Base-by-base conservation (phyloP, 2,113 vertebrate genomes). In the Eulacestoma nigropectus region DNA sequence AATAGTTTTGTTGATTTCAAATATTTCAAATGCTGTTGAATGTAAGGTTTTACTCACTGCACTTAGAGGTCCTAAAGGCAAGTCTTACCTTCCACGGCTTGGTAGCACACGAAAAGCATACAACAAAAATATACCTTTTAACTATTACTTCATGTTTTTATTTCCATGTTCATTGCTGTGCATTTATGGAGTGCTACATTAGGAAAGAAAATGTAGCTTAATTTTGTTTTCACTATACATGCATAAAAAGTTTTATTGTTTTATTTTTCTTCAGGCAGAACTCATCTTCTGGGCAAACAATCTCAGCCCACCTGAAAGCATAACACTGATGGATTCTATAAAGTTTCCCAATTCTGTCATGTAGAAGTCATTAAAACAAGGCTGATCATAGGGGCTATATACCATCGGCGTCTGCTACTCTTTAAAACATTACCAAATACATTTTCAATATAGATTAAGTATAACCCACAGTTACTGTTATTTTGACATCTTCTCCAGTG, bases 81-180 rank as follows among this genome's bases (percentile, higher is more conserved):
- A 2, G 7, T 42, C 10, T 20, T 30, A 30, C 15, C 18, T 53
- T 50, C 7, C 15, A 53, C 0, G 6, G 8, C 20, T 39, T 46
- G 13, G 18, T 50, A 91, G 3, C 14, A 74, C 9, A 69, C 25
- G 8, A 42, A 73, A 82, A 80, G 20, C 4, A 37, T 13, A 9
- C 2, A 62, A 33, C 4, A 77, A 37, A 88, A 42, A 11, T 1
- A 0, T 12, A 1, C 6, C 4, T 65, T 16, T 6, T 42, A 35
- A 50, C 41, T 82, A 46, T 60, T 64, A 4, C 4, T 27, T 84
- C 11, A 26, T 65, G 16, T 46, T 75, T 76, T 11, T 21, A 37
- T 65, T 65, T 65, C 32, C 14, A 7, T n/a, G 11, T 46, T 59
- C 1, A 0, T 68, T 52, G 32, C 9, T 52, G 6, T 68, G 25